These are phyloP conservation scores for Panagrolaimus sp. DNA, from an alignment of 1,140 invertebrate genomes.

Conservation along the genomic window DNA sequence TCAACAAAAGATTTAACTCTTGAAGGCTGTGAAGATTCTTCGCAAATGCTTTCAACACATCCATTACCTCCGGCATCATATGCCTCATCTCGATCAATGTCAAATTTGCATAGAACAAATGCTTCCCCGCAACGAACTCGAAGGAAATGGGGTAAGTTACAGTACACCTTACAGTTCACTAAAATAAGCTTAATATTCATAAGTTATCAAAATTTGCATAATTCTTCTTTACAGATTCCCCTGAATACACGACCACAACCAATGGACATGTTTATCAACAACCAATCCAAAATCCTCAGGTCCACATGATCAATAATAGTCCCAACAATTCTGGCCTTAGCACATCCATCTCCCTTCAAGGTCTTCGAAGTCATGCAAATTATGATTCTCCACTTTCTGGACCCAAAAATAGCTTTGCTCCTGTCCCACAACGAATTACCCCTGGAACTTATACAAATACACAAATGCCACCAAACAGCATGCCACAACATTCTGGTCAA, in stretches of 20 bases:
- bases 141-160: slow-evolving; percentile 5
- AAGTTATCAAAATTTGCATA: too few species aligned
- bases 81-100: background rate
- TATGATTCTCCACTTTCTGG: slow-evolving; percentile 6
- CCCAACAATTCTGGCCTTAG: background rate
- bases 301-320: too few species aligned
- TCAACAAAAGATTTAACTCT: too few species aligned
- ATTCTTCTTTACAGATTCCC: too few species aligned
- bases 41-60: too few species aligned
- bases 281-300: background rate
- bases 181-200: too few species aligned
- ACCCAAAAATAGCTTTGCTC: slow-evolving; percentile 18
- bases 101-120: background rate
- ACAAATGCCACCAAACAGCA: too few species aligned
- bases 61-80: too few species aligned
- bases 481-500: background rate
- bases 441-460: slow-evolving; percentile 1
- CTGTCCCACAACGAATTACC: slow-evolving; percentile 1
- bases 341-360: background rate
- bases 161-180: too few species aligned
- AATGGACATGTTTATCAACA: slow-evolving; percentile 7
- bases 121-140: slow-evolving; percentile 1
- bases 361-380: background rate
- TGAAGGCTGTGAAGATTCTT: too few species aligned
- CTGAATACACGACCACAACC: background rate